These are phyloP conservation scores for Numida meleagris DNA, from an alignment of 2,113 vertebrate genomes.

Conservation along the genomic window DNA sequence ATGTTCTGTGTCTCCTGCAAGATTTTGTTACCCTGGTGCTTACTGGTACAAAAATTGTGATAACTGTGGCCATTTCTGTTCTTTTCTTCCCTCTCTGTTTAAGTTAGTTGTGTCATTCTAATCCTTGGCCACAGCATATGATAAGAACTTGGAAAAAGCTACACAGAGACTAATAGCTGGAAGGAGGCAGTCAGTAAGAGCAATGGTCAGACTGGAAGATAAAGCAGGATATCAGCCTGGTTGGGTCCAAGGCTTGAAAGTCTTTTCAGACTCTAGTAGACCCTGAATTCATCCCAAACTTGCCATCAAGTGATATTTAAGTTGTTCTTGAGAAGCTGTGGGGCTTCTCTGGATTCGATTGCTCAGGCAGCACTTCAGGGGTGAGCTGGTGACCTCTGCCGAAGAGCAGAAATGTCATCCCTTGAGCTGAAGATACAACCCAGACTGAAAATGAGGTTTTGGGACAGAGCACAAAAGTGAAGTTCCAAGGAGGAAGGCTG, in stretches of 20 bases:
- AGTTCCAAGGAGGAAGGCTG: not conserved
- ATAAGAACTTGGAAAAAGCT: not conserved
- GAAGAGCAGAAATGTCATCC: not conserved
- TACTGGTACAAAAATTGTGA: not conserved
- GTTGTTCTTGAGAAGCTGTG: not conserved
- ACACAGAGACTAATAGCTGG: accelerated
- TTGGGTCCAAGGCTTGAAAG: not conserved
- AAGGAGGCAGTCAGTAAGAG: not conserved
- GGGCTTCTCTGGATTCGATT: not conserved
- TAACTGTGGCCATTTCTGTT: not conserved
- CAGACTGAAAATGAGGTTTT: not conserved
- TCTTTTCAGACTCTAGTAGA: not conserved
- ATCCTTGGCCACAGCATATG: not conserved
- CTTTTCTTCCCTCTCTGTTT: not conserved
- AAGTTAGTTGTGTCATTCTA: not conserved
- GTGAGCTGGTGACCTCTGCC: no score
- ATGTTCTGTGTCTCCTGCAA: not conserved
- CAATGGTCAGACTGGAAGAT: not conserved
- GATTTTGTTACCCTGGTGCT: not conserved
- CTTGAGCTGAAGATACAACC: not conserved
- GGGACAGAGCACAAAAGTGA: not conserved
- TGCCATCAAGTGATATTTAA: not conserved
- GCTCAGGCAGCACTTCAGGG: not conserved
- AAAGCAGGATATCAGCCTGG: not conserved
- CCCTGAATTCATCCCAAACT: not conserved